Conservation (phyloP, 37 sponge, comb jelly and placozoan genomes). For the Oopsacas minuta region DNA sequence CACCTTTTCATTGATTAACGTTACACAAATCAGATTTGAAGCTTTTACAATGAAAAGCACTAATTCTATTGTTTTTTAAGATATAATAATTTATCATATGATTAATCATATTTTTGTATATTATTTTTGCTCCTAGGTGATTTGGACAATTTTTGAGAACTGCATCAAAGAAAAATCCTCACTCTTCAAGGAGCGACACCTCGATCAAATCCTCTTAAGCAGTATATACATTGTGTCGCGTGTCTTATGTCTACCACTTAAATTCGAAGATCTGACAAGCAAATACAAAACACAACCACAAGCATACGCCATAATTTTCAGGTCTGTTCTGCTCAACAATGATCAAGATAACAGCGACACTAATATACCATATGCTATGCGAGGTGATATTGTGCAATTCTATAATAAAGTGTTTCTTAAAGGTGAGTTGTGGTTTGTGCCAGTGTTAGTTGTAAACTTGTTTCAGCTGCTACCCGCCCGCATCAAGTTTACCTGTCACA, state of each 20-base stretch:
- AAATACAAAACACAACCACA: slow-evolving; percentile 10
- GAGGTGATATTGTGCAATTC: slow-evolving; percentile 9
- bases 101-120: too few species aligned
- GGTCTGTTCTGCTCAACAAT: not conserved
- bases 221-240: slow-evolving; percentile 10
- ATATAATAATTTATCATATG: too few species aligned
- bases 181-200: not conserved
- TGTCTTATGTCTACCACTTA: not conserved
- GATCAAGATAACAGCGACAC: not conserved
- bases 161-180: not conserved
- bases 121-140: too few species aligned
- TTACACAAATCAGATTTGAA: too few species aligned
- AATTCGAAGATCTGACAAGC: not conserved
- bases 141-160: not conserved
- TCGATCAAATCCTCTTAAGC: not conserved
- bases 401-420: slow-evolving; percentile 5
- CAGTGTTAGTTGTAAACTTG: too few species aligned
- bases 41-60: too few species aligned
- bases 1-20: too few species aligned
- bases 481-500: too few species aligned
- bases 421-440: not conserved
- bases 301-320: not conserved
- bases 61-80: too few species aligned
- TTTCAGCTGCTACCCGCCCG: too few species aligned
- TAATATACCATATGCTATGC: not conserved